phyloP scores from a whole-genome alignment of 2,888 invertebrate genomes.

The Acronicta leporina region DNA sequence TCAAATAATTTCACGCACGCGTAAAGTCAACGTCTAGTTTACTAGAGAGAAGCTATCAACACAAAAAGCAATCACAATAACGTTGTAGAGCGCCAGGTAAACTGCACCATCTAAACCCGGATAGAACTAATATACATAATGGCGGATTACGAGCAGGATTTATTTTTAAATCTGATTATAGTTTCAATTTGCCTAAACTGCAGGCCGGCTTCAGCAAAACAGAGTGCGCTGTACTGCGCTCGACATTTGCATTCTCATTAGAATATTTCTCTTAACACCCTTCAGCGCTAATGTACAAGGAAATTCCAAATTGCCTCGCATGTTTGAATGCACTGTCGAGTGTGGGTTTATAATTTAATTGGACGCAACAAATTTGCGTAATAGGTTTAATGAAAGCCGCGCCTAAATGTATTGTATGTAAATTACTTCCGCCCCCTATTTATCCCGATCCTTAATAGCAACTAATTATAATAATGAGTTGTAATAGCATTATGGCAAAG shows the following conservation, averaged over 20 bases:
- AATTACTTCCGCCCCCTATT: conserved; percentile 23
- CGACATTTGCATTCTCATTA: conserved; percentile 71
- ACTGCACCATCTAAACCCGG: conserved; percentile 11
- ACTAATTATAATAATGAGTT: background rate
- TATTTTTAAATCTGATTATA: conserved; percentile 43
- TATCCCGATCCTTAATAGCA: background rate
- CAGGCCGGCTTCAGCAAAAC: conserved; percentile 53
- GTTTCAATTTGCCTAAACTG: conserved; percentile 61
- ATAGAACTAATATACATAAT: conserved; percentile 21
- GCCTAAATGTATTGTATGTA: conserved; percentile 18
- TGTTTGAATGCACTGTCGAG: conserved; percentile 1
- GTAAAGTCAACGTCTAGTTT: conserved; percentile 10
- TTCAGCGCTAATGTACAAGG: conserved; percentile 41
- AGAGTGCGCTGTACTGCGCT: conserved; percentile 64
- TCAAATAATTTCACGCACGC: background rate
- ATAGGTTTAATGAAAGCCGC: conserved; percentile 8
- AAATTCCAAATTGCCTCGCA: conserved; percentile 25
- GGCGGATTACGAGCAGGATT: conserved; percentile 38
- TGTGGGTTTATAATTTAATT: conserved; percentile 32
- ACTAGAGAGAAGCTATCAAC: conserved; percentile 16
- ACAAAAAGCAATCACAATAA: conserved; percentile 23
- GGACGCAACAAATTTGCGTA: conserved; percentile 20
- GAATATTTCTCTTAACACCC: conserved; percentile 66
- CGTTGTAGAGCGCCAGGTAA: conserved; percentile 10
- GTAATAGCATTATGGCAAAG: conserved; percentile 13